Evolutionary conservation across 1,140 invertebrate species (phyloP).

Genomic region (Vanessa tameamea): DNA sequence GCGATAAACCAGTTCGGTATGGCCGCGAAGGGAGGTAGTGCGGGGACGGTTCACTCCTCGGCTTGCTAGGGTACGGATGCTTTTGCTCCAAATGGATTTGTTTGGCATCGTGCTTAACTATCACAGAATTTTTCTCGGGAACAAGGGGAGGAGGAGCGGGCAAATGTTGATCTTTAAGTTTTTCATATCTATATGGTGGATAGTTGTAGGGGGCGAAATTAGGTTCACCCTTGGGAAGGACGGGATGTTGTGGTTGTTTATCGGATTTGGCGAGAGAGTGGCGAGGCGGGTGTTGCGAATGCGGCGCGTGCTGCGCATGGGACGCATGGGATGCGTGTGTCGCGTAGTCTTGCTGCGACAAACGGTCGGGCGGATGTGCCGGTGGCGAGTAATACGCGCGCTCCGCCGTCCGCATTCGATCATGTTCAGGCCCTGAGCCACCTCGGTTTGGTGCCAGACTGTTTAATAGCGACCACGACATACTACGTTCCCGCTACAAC

Average conservation of each 20-base stretch:
- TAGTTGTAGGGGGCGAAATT: constrained; percentile 86
- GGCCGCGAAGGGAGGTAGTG: constrained; percentile 83
- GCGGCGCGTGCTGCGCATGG: constrained; percentile 71
- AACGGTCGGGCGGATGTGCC: constrained; percentile 52
- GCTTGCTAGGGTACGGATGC: constrained; percentile 84
- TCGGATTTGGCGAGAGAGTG: constrained; percentile 78
- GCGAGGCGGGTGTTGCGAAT: constrained; percentile 54
- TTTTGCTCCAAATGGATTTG: constrained; percentile 82
- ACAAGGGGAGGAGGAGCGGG: constrained; percentile 83
- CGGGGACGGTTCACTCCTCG: constrained; percentile 81
- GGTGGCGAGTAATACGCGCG: constrained; percentile 53
- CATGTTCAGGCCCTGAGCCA: constrained; percentile 64
- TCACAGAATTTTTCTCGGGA: constrained; percentile 88
- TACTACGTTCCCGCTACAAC: constrained; percentile 73
- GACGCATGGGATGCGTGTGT: constrained; percentile 43
- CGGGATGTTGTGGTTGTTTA: constrained; percentile 80
- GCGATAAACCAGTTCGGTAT: constrained; percentile 83
- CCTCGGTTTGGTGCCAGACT: constrained; percentile 69
- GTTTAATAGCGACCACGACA: constrained; percentile 79
- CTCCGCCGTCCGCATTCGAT: constrained; percentile 64
- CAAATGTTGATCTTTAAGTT: constrained; percentile 81
- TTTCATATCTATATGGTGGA: constrained; percentile 71
- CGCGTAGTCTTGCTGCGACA: constrained; percentile 58
- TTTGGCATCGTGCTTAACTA: constrained; percentile 88
- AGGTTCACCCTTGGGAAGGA: constrained; percentile 86